Evolutionary conservation across 2,888 invertebrate genomes (phyloP).

Genomic region (Allophyes oxyacanthae): DNA sequence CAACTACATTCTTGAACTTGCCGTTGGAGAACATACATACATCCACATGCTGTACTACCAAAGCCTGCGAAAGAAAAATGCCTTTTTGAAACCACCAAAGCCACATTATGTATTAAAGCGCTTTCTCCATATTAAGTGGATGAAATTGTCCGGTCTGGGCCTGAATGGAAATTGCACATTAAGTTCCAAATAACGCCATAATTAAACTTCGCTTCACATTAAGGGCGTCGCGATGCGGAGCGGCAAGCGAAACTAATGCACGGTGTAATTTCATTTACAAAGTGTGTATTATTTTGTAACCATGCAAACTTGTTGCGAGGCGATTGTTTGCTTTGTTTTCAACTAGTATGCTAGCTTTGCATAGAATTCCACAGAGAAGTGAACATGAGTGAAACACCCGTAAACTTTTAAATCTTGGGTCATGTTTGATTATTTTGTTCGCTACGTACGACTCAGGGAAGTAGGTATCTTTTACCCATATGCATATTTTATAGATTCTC

Average conservation of each 20-base stretch:
- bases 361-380: too few species aligned
- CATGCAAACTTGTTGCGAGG: too few species aligned
- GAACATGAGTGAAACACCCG: too few species aligned
- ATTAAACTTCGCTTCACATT: slow-evolving; percentile 43
- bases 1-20: slow-evolving; percentile 98
- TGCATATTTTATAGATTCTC: too few species aligned
- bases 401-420: too few species aligned
- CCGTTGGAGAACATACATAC: slow-evolving; percentile 98
- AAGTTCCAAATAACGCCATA: slow-evolving; percentile 37
- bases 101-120: slow-evolving; percentile 6
- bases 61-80: slow-evolving; percentile 87
- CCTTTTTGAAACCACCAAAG: neutral
- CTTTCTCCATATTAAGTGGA: slow-evolving; percentile 14
- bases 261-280: slow-evolving; percentile 20
- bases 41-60: slow-evolving; percentile 96
- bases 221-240: slow-evolving; percentile 12
- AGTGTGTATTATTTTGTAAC: neutral
- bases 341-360: too few species aligned
- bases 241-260: slow-evolving; percentile 33
- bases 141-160: slow-evolving; percentile 19
- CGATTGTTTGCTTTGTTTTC: too few species aligned
- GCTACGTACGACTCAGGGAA: too few species aligned
- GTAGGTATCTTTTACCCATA: too few species aligned
- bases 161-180: slow-evolving; percentile 46
- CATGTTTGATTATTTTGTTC: too few species aligned